Evolutionary conservation across 2,888 invertebrate genomes (phyloP).

Genomic region (Exephanes ischioxanthus): DNA sequence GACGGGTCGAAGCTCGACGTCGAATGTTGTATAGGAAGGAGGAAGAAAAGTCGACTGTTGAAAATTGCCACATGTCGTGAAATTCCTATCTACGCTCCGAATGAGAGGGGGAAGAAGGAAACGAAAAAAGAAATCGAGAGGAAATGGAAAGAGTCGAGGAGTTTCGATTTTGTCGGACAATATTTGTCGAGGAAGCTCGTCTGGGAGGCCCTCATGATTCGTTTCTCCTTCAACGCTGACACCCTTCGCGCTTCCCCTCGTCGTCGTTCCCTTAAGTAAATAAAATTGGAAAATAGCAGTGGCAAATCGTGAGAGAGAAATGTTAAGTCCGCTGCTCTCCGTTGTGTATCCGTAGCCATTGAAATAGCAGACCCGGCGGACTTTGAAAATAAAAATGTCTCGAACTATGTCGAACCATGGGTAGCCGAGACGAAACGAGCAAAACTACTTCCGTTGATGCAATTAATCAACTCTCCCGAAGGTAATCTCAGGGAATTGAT

Average conservation of each 20-base stretch:
- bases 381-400: constrained; percentile 31
- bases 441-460: constrained; percentile 31
- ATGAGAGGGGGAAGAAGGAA: constrained; percentile 3
- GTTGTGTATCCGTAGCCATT: constrained; percentile 1
- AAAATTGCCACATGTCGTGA: constrained; percentile 53
- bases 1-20: constrained; percentile 3
- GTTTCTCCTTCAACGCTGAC: constrained; percentile 49
- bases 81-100: constrained; percentile 36
- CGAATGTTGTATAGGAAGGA: constrained; percentile 42
- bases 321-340: neutral
- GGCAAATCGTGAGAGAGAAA: constrained; percentile 4
- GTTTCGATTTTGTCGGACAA: constrained; percentile 69
- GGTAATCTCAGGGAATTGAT: constrained; percentile 42
- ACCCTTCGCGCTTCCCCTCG: constrained; percentile 17
- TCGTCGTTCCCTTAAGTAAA: constrained; percentile 48
- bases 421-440: constrained; percentile 7
- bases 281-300: constrained; percentile 39
- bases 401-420: too few relatives aligned
- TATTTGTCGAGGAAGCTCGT: constrained; percentile 67
- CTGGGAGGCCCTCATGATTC: constrained; percentile 54
- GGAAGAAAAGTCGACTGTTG: constrained; percentile 27
- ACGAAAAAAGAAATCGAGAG: constrained; percentile 36
- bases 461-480: constrained; percentile 26
- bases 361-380: neutral
- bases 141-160: constrained; percentile 46